Evolutionary conservation across 2,113 vertebrate species (phyloP), one percentile per base, ranked within the genome.

Genomic region (Polypterus senegalus): DNA sequence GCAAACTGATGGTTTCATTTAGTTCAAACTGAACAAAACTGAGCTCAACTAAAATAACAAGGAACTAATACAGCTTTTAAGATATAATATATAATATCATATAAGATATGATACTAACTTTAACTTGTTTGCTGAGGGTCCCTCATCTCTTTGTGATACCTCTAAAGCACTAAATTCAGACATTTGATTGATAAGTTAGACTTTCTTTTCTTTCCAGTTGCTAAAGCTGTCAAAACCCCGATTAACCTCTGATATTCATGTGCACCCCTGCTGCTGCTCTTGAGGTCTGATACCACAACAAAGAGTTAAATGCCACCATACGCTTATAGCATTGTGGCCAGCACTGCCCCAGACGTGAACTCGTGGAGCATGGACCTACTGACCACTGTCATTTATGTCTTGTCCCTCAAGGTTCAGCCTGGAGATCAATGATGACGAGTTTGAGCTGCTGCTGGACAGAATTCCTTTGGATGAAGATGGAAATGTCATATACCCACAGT

Each of bases 301-400:
- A 87, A 78, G 87, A 88, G 71, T 89, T 91, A 93, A 97, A 95
- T 85, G 91, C 84, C 83, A 78, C 84, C 90, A 88, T 94, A 93
- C 92, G 92, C 84, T 92, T 68, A 47, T 79, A 84, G 81, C 82
- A 90, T 83, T 83, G 83, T 86, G 81, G 86, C 76, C 82, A 63
- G 60, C 69, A 74, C 63, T 82, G 82, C 88, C 87, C 87, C 84
- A 88, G 72, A 77, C 73, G 84, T 90, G 85, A 89, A 86, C 89
- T 77, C 74, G 68, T 77, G 75, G 76, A 78, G 69, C 76, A 73
- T 27, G 27, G 43, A 59, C 69, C 55, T 70, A 53, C 54, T 73
- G 67, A 82, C 84, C 79, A 74, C 70, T 70, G 71, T 74, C 75
- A 78, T 79, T 81, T 78, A 74, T 69, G n/a, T 58, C 80, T 72